Base-by-base conservation (phyloP, 2,113 vertebrate species). In the Lepidothrix coronata region DNA sequence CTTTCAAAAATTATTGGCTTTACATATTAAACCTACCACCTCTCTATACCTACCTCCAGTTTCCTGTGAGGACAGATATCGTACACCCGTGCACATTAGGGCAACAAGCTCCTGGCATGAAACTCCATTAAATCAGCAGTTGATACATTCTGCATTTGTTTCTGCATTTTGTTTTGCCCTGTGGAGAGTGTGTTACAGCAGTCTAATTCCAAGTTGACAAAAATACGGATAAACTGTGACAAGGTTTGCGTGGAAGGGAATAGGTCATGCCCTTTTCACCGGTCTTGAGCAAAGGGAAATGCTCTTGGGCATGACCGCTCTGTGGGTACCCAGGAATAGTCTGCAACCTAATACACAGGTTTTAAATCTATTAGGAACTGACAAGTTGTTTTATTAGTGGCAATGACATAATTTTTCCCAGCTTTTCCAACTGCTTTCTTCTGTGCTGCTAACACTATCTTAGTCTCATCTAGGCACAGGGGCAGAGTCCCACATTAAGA, bases 241-340 rank as follows among this genome's bases (percentile, higher is more conserved):
- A 96, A 89, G 92, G 93, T 95, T 96, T 97, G 95, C 95, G 51
- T 93, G 95, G 96, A 96, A 96, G 91, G 93, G 95, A 97, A 93
- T 95, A 96, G 95, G 96, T 97, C 96, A 35, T 96, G 92, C 85
- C 96, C 95, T 96, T 97, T 97, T 97, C 96, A 96, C 90, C 91
- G 82, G 86, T 76, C 94, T 95, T 46, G 91, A 89, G 89, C 91
- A 65, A 88, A 92, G 96, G 91, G 95, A 97, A 95, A n/a, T 12
- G 93, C 96, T 96, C 57, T 81, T 96, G 96, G 96, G 95, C 93
- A 95, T 94, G 96, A 92, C 91, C 62, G 94, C 92, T 94, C 93
- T 2, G 3, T 85, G 92, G 95, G 85, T 91, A 81, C 92, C 88
- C 83, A 81, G 92, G 83, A 95, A 88, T 62, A 81, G 93, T 92